Conservation (phyloP, 2,113 vertebrate genomes). For the Chlamydotis undulata region DNA sequence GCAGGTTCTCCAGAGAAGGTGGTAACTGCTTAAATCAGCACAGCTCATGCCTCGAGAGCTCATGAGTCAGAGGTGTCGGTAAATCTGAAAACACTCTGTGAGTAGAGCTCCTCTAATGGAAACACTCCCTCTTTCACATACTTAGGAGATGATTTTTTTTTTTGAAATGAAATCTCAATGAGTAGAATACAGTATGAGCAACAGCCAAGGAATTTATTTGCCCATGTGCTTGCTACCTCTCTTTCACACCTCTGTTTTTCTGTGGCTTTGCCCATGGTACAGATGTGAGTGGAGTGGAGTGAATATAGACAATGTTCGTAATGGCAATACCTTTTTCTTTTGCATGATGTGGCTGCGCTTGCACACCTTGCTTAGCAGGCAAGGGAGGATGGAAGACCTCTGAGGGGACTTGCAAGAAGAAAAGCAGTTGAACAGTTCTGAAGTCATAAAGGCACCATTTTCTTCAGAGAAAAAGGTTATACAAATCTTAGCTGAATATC, state of each 20-base stretch:
- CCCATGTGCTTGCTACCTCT: not conserved
- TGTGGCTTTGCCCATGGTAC: not conserved
- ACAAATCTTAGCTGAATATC: not conserved
- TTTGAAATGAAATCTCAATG: not conserved
- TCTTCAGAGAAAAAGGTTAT: not conserved
- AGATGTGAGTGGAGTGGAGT: not conserved
- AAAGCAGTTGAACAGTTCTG: not conserved
- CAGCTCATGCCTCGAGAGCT: not conserved
- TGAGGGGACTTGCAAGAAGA: not conserved
- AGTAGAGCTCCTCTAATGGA: not conserved
- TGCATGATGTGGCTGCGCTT: not conserved
- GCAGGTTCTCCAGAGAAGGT: not conserved
- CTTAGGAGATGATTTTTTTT: not conserved
- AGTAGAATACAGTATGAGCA: not conserved
- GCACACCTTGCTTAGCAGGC: not conserved
- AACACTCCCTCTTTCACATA: conserved; percentile 10
- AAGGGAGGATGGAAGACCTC: not conserved
- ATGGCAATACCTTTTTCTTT: not conserved
- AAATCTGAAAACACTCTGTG: not conserved
- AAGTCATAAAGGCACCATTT: not conserved
- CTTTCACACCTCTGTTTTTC: not conserved
- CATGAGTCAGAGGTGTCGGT: conserved; percentile 10
- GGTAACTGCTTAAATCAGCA: not conserved
- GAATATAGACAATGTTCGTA: not conserved
- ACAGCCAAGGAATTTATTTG: conserved; percentile 6